Evolutionary conservation across 2,797 vertebrate species (phyloP), one percentile per base, ranked within the genome.

Genomic region (Sebastes kiyomatsui): DNA sequence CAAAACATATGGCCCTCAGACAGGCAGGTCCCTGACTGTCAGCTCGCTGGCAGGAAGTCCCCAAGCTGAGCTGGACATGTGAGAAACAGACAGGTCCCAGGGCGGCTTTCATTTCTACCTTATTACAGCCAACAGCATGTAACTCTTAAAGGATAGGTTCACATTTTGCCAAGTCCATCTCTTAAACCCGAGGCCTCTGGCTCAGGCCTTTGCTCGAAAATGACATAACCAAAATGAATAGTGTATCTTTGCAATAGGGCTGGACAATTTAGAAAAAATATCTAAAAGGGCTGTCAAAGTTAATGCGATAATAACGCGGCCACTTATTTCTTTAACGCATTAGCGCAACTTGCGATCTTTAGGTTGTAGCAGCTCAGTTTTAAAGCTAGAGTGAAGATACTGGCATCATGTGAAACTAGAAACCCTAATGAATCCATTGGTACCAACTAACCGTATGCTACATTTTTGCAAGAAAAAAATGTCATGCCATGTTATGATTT

Each of bases 1-100:
- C 67, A 92, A 83, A 90, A 72, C 85, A 85, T 77, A 84, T 55
- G 84, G 67, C 8, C 58, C 35, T 88, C 81, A 86, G 73, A 87
- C 75, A 81, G 55, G 81, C 75, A 79, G 74, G 75, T 70, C 72
- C 80, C 64, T 80, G 83, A 82, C 79, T 59, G 83, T 38, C 82
- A 66, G 49, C 49, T 18, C 14, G 35, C 8, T 75, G 42, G 62
- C 75, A 87, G 68, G 72, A 79, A 65, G 46, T 79, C 72, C 73
- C 67, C 20, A 7, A 81, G 74, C 62, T 38, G 59, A 84, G 78
- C 28, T 74, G 77, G 76, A 78, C 59, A 30, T 72, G 79, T 77
- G 73, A 64, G 82, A 73, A 72, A 79, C 67, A 61, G 71, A 73
- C 76, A 80, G 67, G 56, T 77, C 46, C 54, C 62, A 28, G 42